Evolutionary conservation across 2,797 vertebrate genomes (phyloP).

Genomic region (Notoglanidium macrostoma): DNA sequence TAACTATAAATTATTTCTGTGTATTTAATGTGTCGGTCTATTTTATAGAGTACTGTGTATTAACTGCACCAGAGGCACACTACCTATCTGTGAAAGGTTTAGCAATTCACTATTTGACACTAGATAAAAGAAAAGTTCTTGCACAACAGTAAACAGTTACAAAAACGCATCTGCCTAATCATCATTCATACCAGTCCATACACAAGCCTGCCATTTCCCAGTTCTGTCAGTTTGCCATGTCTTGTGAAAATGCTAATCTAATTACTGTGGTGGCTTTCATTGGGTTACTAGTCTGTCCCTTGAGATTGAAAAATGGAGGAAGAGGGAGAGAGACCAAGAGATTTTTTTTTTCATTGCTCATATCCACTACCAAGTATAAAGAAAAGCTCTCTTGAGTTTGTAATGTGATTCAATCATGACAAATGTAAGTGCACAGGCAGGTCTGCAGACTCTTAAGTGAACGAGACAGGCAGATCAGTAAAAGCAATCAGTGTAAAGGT

Average conservation of each 20-base stretch:
- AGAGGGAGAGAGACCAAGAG: background rate
- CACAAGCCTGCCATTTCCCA: background rate
- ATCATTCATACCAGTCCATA: background rate
- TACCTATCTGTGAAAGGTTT: background rate
- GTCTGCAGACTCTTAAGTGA: background rate
- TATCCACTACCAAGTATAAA: background rate
- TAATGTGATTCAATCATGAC: background rate
- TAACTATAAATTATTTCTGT: background rate
- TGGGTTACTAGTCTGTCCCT: background rate
- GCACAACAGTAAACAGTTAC: background rate
- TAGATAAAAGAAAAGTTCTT: background rate
- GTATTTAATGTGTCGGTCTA: background rate
- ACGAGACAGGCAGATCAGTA: background rate
- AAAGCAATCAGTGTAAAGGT: background rate
- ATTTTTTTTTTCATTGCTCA: background rate
- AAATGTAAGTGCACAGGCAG: background rate
- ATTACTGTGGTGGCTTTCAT: background rate
- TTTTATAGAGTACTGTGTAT: background rate
- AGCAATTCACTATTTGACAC: background rate
- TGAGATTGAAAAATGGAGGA: background rate
- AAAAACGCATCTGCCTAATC: background rate
- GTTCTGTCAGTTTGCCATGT: background rate
- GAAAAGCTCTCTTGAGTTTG: background rate
- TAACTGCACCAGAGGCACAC: background rate
- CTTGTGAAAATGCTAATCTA: constrained; percentile 13